Base-by-base conservation (phyloP, 2,113 vertebrate species). In the Gasterosteus nipponicus region DNA sequence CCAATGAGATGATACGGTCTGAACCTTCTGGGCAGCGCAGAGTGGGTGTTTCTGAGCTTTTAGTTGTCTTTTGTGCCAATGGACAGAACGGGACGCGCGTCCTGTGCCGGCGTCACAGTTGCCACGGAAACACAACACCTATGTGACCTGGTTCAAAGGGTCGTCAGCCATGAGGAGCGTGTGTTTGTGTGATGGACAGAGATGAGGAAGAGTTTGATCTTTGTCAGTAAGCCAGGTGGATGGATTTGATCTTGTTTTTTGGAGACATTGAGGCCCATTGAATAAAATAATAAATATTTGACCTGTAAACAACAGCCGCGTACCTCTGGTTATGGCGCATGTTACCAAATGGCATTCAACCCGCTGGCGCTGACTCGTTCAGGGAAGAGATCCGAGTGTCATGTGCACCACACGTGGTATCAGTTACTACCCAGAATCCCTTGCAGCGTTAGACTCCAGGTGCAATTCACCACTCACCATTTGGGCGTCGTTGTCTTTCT, bases 101-200 rank as follows among this genome's bases (percentile, higher is more conserved):
- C 14, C 16, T 33, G 3, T 38, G 10, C 53, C 6, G 12, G 33
- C 33, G 1, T 69, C 19, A 31, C 42, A 18, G 64, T 69, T 78
- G 31, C 59, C 64, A 44, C 49, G 31, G 74, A 57, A 63, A 60
- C 62, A 22, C n/a, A 8, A 58, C 7, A 29, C n/a, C 19, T 44
- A 49, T 39, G 5, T 61, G 39, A 72, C 39, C 44, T n/a, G 14
- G 46, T 67, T 67, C 11, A 56, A 29, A 67, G 41, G 38, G 18
- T 68, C 22, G 47, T 18, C 58, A 69, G 33, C 33, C 33, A 56
- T 26, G 12, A 44, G 33, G 15, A 15, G 68, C 15, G 16, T 19
- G n/a, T 63, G 8, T 47, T n/a, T 44, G 65, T 4, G 39, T 15
- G 41, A 46, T 5, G 6, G 35, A 53, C 22, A 16, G 35, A 53